Evolutionary conservation across 2,888 invertebrate genomes (phyloP).

Genomic region (Leucophenga maculata): DNA sequence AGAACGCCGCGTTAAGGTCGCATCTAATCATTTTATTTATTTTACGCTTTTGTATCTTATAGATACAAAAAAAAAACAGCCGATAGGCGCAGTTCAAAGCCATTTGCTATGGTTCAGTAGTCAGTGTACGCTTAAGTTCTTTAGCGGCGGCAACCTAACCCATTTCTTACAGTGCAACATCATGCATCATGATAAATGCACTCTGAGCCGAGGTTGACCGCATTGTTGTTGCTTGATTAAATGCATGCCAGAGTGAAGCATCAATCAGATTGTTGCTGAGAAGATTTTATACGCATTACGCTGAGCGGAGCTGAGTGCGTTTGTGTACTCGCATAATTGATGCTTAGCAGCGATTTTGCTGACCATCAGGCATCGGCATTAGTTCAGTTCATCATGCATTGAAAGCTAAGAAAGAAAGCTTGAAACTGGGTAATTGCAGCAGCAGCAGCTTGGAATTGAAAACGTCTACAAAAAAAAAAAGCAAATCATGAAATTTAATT

Average conservation of each 20-base stretch:
- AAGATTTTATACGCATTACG: neutral
- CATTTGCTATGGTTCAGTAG: constrained; percentile 13
- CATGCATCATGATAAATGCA: constrained; percentile 15
- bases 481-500: constrained; percentile 19
- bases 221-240: neutral
- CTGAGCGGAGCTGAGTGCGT: neutral
- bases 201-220: constrained; percentile 2
- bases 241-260: no score
- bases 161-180: neutral
- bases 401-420: neutral
- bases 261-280: no score
- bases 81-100: constrained; percentile 12
- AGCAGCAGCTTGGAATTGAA: neutral
- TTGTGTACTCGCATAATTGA: neutral
- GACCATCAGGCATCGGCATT: neutral
- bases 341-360: neutral
- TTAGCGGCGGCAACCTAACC: neutral
- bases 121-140: neutral
- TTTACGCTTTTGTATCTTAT: neutral
- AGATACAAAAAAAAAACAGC: constrained; percentile 4
- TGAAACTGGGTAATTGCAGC: neutral
- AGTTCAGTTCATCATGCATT: neutral
- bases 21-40: constrained; percentile 9
- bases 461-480: constrained; percentile 3
- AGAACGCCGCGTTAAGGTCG: neutral